phyloP scores from a whole-genome alignment of 2,797 vertebrate species.

The Ciconia nigra region DNA sequence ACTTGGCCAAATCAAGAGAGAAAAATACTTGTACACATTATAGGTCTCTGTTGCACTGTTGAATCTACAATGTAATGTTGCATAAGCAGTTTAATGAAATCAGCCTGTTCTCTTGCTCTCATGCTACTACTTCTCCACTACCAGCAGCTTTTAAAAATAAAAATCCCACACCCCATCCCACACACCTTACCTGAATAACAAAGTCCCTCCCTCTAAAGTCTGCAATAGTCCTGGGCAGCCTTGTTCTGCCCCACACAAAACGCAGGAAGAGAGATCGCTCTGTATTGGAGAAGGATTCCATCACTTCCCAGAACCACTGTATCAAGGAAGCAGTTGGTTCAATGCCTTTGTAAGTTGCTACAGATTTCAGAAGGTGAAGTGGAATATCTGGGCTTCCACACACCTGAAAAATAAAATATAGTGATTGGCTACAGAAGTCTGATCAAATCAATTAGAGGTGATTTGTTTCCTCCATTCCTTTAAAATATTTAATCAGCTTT shows the following conservation, averaged over 20 bases:
- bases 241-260: slow-evolving; percentile 96
- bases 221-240: slow-evolving; percentile 95
- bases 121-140: neutral
- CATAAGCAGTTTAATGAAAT: neutral
- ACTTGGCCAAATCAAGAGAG: neutral
- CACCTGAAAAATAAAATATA: slow-evolving; percentile 75
- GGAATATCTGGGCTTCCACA: slow-evolving; percentile 99
- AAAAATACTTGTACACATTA: neutral
- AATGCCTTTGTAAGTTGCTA: slow-evolving; percentile 96
- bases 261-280: slow-evolving; percentile 96
- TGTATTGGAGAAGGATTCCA: slow-evolving; percentile 98
- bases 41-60: neutral
- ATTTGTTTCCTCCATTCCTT: neutral
- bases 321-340: slow-evolving; percentile 91
- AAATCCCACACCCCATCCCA: neutral
- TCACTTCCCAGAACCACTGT: slow-evolving; percentile 99
- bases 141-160: neutral
- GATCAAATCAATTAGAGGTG: neutral
- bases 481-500: neutral
- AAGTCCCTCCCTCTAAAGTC: slow-evolving; percentile 98
- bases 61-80: neutral
- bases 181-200: slow-evolving; percentile 89
- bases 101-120: neutral
- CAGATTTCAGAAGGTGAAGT: slow-evolving; percentile 95
- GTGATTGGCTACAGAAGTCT: neutral